These are phyloP conservation scores for Bradynema listronoti DNA, from an alignment of 1,140 invertebrate species.

Conservation along the genomic window DNA sequence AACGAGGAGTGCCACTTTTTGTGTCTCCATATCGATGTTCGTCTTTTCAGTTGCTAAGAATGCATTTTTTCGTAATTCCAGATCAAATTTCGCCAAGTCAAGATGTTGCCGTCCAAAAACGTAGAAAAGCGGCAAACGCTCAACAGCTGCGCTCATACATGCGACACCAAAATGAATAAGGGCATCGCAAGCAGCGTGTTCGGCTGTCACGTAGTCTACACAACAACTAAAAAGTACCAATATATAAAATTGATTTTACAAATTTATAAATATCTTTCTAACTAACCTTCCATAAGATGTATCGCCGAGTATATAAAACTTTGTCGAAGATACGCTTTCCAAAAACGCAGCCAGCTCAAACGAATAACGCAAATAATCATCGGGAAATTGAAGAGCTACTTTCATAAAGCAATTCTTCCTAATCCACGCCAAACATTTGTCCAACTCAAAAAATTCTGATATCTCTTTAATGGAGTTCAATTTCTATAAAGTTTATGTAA, in stretches of 20 bases:
- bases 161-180: conserved; percentile 49
- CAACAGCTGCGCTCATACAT: conserved; percentile 33
- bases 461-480: conserved; percentile 11
- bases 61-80: conserved; percentile 16
- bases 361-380: conserved; percentile 29
- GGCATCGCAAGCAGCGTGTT: conserved; percentile 41
- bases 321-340: conserved; percentile 7
- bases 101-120: conserved; percentile 34
- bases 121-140: conserved; percentile 40
- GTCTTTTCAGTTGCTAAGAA: not conserved
- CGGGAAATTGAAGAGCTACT: conserved; percentile 45
- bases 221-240: conserved; percentile 42
- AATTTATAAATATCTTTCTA: conserved; percentile 7
- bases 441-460: conserved; percentile 43
- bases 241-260: not conserved
- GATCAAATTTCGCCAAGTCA: conserved; percentile 22
- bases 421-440: conserved; percentile 28
- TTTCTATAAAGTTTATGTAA: too few species aligned
- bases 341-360: conserved; percentile 22
- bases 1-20: conserved; percentile 27
- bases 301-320: conserved; percentile 44
- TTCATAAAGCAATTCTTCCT: conserved; percentile 26
- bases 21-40: not conserved
- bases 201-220: conserved; percentile 46
- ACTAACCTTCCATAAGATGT: conserved; percentile 47